These are phyloP conservation scores for Heliconius eleuchia DNA, from an alignment of 1,140 invertebrate genomes.

Conservation along the genomic window DNA sequence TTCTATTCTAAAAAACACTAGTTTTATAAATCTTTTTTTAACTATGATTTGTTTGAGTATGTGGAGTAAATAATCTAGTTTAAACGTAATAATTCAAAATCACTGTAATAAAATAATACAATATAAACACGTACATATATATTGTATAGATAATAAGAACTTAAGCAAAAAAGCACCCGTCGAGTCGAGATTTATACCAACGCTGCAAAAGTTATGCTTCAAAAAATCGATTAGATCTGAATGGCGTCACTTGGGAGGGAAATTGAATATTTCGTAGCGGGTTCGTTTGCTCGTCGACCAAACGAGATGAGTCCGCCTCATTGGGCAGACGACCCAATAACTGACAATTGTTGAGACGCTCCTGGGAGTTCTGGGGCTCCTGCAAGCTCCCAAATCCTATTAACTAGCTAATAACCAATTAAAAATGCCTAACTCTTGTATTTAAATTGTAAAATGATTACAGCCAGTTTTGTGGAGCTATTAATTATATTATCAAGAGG, in stretches of 20 bases:
- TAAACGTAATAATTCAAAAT: no score
- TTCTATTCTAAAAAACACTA: no score
- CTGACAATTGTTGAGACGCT: slow-evolving; percentile 42
- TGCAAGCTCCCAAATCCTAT: slow-evolving; percentile 13
- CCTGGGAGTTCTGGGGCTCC: slow-evolving; percentile 24
- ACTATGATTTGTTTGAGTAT: no score
- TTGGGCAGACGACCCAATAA: slow-evolving; percentile 45
- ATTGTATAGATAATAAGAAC: not conserved
- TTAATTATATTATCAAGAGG: not conserved
- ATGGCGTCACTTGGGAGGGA: slow-evolving; percentile 31
- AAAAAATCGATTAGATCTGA: slow-evolving; percentile 30
- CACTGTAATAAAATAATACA: not conserved
- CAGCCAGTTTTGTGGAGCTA: not conserved
- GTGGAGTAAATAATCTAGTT: no score
- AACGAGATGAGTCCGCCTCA: slow-evolving; percentile 49
- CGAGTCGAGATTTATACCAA: not conserved
- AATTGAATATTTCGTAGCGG: slow-evolving; percentile 52
- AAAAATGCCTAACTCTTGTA: not conserved
- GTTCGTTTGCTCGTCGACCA: slow-evolving; percentile 41
- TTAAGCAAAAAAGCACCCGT: not conserved
- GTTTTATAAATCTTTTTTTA: no score
- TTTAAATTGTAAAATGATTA: not conserved
- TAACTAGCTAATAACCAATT: slow-evolving; percentile 15
- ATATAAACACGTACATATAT: not conserved
- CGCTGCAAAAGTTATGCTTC: slow-evolving; percentile 14